Evolutionary conservation across 2,113 vertebrate species (phyloP).

Genomic region (Terrapene triunguis): DNA sequence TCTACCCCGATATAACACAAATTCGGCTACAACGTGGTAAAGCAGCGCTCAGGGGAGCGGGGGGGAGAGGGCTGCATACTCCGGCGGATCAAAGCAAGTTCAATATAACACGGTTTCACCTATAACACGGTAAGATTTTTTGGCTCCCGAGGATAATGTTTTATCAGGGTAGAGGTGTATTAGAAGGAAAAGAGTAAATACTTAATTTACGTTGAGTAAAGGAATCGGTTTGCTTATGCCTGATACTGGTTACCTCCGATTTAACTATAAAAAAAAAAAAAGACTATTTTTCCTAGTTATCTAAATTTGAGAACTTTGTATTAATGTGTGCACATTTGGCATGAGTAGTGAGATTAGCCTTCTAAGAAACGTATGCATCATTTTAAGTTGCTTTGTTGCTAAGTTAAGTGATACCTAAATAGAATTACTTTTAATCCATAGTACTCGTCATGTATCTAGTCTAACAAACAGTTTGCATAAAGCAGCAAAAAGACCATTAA

Average conservation of each 20-base stretch:
- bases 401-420: slow-evolving; percentile 2
- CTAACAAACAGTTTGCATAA: slow-evolving; percentile 27
- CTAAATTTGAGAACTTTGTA: not conserved
- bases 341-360: not conserved
- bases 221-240: not conserved
- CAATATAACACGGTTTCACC: too few species aligned
- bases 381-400: not conserved
- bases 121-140: too few species aligned
- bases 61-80: too few species aligned
- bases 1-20: too few species aligned
- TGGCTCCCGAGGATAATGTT: too few species aligned
- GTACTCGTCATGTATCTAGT: slow-evolving; percentile 7
- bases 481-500: slow-evolving; percentile 38
- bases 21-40: too few species aligned
- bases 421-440: not conserved
- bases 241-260: not conserved
- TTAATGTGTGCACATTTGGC: not conserved
- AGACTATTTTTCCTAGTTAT: not conserved
- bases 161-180: too few species aligned
- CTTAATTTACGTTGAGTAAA: not conserved
- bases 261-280: not conserved
- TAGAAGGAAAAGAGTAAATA: not conserved
- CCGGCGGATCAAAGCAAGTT: too few species aligned
- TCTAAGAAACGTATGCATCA: not conserved
- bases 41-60: too few species aligned